Evolutionary conservation across 2,888 invertebrate species (phyloP), one percentile per base, ranked within the genome.

Genomic region (Tiphia femorata): DNA sequence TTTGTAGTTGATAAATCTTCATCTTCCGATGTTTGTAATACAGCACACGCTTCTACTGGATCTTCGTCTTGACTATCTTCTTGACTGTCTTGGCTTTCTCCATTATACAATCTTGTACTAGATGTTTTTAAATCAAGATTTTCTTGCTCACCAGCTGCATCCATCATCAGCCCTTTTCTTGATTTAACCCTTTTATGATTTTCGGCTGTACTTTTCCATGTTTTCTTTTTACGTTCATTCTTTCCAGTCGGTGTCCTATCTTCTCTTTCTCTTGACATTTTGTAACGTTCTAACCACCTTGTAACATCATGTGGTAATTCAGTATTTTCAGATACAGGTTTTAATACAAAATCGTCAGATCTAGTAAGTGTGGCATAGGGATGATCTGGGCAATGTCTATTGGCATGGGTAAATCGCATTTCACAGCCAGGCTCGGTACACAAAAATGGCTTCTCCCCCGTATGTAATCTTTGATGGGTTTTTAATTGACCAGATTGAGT

Each of bases 401-500:
- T 92, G 0, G 92, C 91, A 82, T 92, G 92, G 1, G 92, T 91
- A 76, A 92, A 92, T 58, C 91, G 84, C 79, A 88, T 89, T 27
- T 85, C 84, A 79, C 92, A 92, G 44, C 87, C 88, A 44, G 84
- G 79, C 58, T 84, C 86, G 2, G 88, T 86, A 81, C 92, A 92
- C 20, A 89, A 82, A 78, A 92, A 92, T 2, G 92, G 92, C 72
- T 91, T 91, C 75, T 92, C 92, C 20, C 92, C 92, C 0, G 92
- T 92, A 75, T 92, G 92, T 1, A 92, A 83, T 62, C 92, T 84
- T 73, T 92, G 92, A 78, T 92, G 92, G 0, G 92, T 92, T 79
- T 92, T 91, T 29, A 92, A 79, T 72, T 92, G 92, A 0, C 92
- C 92, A 56, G 92, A 92, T 78, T 92, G 92, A 8, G 91, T 91